These are phyloP conservation scores for Pyrgus malvae DNA, from an alignment of 2,888 invertebrate genomes.

Conservation along the genomic window DNA sequence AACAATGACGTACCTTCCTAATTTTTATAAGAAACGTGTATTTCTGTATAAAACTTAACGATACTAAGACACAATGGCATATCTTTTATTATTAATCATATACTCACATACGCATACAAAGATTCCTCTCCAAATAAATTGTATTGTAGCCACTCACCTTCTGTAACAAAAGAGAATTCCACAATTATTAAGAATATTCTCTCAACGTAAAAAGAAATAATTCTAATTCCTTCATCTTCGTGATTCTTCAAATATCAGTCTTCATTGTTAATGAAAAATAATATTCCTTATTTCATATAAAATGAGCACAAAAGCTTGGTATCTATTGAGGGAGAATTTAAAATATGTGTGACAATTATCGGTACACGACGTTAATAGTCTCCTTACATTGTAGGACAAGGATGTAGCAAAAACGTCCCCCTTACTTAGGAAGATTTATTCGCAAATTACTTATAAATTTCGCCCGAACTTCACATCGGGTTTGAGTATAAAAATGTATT, in stretches of 20 bases:
- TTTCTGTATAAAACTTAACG: too few relatives aligned
- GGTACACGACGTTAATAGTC: constrained; percentile 79
- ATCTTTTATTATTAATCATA: constrained; percentile 35
- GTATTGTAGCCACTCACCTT: constrained; percentile 65
- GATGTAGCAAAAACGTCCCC: constrained; percentile 68
- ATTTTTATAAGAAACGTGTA: too few relatives aligned
- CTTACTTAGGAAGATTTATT: constrained; percentile 73
- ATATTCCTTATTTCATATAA: constrained; percentile 43
- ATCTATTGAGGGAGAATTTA: constrained; percentile 57
- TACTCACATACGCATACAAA: constrained; percentile 29
- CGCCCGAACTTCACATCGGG: constrained; percentile 63
- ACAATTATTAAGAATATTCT: constrained; percentile 52
- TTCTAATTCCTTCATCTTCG: constrained; percentile 38
- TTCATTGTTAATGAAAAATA: constrained; percentile 51
- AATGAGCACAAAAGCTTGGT: constrained; percentile 35
- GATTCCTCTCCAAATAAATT: constrained; percentile 32
- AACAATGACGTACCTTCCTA: too few relatives aligned
- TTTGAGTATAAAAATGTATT: constrained; percentile 80
- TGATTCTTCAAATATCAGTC: constrained; percentile 21
- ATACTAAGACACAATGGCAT: constrained; percentile 44
- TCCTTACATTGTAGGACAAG: constrained; percentile 62
- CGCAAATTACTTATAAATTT: constrained; percentile 81
- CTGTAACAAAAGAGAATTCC: constrained; percentile 67
- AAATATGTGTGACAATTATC: constrained; percentile 83
- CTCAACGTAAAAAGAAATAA: constrained; percentile 42